Percentiles rank a stretch among this genome's conserved stretches.
Conservation (phyloP, 2,113 vertebrate species). For the Saimiri boliviensis region DNA sequence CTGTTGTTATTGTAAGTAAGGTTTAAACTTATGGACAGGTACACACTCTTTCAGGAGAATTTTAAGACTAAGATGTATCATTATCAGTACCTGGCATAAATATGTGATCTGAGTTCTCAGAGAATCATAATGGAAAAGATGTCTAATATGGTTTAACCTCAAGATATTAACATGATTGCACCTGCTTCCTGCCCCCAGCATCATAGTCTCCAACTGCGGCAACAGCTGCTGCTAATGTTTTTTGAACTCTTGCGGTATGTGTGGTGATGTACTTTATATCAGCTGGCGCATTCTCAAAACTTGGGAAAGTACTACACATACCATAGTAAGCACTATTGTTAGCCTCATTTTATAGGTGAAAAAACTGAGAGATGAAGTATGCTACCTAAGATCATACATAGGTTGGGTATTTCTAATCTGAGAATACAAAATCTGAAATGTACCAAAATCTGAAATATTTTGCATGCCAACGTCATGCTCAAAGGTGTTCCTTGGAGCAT, state of each 20-base stretch:
- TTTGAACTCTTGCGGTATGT: neutral
- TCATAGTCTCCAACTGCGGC: neutral
- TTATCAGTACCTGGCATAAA: neutral
- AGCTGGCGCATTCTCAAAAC: neutral
- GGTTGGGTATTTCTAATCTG: neutral
- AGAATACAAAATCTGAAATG: neutral
- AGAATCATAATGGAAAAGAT: neutral
- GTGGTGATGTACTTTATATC: neutral
- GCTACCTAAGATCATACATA: neutral
- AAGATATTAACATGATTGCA: neutral
- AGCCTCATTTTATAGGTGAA: neutral
- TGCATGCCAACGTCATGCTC: neutral
- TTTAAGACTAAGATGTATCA: neutral
- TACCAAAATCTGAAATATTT: neutral
- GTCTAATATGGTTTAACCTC: neutral
- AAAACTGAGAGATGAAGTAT: neutral
- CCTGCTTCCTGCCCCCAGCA: fast-evolving
- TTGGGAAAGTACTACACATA: neutral
- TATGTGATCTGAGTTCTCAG: neutral
- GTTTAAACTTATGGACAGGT: neutral
- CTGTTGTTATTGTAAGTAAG: neutral
- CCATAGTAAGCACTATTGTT: neutral
- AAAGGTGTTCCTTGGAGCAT: neutral
- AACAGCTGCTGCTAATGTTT: neutral
- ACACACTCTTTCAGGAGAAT: neutral